Percentiles rank a stretch among this genome's conserved stretches.
Conservation (phyloP, 2,888 invertebrate species). For the Leptinotarsa haldemani region DNA sequence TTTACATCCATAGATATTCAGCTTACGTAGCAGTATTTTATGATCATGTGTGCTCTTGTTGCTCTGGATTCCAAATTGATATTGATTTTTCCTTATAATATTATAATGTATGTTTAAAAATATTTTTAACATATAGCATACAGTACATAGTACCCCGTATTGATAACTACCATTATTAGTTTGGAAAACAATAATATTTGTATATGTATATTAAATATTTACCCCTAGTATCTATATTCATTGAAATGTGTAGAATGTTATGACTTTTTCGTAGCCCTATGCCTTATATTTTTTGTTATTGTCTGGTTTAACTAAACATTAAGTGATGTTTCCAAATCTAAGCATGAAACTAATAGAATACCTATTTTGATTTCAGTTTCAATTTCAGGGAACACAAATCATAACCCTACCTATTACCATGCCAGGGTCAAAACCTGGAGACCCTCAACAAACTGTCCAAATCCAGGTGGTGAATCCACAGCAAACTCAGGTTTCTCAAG, state of each 20-base stretch:
- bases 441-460: constrained; percentile 82
- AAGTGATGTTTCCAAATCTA: not conserved
- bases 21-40: too few relatives aligned
- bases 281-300: not conserved
- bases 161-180: too few relatives aligned
- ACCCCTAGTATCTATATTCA: too few relatives aligned
- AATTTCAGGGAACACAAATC: constrained; percentile 69
- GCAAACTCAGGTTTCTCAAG: constrained; percentile 59
- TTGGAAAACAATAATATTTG: too few relatives aligned
- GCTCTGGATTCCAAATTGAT: too few relatives aligned
- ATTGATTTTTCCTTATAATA: too few relatives aligned
- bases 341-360: not conserved
- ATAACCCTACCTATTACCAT: constrained; percentile 84
- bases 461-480: constrained; percentile 71
- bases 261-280: not conserved
- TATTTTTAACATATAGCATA: too few relatives aligned
- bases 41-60: too few relatives aligned
- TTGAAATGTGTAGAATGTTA: too few relatives aligned
- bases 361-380: constrained; percentile 19
- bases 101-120: too few relatives aligned
- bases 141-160: too few relatives aligned
- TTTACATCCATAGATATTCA: too few relatives aligned
- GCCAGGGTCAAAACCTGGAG: constrained; percentile 80
- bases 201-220: not conserved
- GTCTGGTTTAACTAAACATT: not conserved